Evolutionary conservation across 64 coral and sea anemone species (phyloP).

Genomic region (Pocillopora damicornis): DNA sequence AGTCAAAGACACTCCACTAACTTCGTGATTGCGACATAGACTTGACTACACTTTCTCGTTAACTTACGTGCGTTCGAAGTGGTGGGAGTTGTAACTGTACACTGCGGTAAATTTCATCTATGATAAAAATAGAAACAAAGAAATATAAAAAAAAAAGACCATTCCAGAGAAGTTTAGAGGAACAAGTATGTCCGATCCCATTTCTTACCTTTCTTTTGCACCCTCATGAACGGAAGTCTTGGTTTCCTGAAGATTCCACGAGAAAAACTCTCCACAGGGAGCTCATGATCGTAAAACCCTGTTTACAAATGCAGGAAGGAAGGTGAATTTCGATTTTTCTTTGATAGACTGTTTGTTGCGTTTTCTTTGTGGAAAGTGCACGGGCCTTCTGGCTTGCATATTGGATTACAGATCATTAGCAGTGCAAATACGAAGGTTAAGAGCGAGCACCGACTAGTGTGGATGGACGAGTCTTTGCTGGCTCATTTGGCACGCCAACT

Average conservation of each 20-base stretch:
- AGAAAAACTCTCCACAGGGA: constrained; percentile 50
- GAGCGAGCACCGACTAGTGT: no score
- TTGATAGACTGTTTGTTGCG: not conserved
- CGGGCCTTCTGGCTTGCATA: no score
- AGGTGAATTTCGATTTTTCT: not conserved
- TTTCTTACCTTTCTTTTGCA: constrained; percentile 39
- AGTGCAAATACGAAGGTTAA: no score
- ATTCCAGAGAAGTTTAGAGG: no score
- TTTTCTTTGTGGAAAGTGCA: no score
- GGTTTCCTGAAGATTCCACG: constrained; percentile 61
- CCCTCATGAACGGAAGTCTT: constrained; percentile 48
- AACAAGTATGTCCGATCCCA: not conserved
- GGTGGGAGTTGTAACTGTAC: constrained; percentile 68
- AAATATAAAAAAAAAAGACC: not conserved
- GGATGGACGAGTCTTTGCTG: no score
- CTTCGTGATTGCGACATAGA: not conserved
- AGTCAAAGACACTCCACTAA: not conserved
- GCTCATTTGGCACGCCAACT: no score
- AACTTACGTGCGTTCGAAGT: constrained; percentile 55
- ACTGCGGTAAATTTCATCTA: constrained; percentile 66
- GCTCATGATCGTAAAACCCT: constrained; percentile 84
- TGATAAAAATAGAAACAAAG: not conserved
- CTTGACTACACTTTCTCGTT: not conserved
- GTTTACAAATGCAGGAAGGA: not conserved
- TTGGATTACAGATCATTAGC: no score